These are phyloP conservation scores for Thereva unica DNA, from an alignment of 2,888 invertebrate species.

Conservation along the genomic window DNA sequence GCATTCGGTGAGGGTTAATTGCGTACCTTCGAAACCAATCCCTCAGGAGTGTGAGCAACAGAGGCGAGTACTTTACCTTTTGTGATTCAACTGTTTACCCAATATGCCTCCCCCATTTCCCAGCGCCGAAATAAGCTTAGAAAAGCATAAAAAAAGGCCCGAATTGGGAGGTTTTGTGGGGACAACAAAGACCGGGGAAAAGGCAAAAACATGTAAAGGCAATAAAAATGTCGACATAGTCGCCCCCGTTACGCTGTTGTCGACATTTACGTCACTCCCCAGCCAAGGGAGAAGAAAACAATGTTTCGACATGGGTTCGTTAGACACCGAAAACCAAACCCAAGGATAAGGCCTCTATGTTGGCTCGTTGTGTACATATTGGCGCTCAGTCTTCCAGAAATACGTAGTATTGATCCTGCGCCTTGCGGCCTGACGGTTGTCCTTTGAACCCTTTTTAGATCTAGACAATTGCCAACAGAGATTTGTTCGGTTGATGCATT, in stretches of 20 bases:
- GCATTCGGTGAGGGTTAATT: background rate
- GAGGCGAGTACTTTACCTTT: constrained; percentile 8
- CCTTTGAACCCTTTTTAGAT: constrained; percentile 21
- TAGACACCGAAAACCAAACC: background rate
- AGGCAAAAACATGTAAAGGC: constrained; percentile 31
- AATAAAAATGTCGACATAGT: constrained; percentile 38
- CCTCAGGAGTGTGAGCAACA: background rate
- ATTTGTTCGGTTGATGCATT: constrained; percentile 14
- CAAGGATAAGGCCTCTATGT: background rate
- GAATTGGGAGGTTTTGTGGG: constrained; percentile 8
- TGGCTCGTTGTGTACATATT: constrained; percentile 3
- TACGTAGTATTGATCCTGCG: constrained; percentile 22
- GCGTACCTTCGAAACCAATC: constrained; percentile 14
- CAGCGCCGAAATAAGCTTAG: constrained; percentile 7
- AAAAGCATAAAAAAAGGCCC: constrained; percentile 7
- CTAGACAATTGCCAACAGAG: constrained; percentile 24
- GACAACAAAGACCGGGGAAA: constrained; percentile 29
- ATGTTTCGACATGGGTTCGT: constrained; percentile 1
- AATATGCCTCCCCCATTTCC: constrained; percentile 1
- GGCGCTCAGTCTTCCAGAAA: constrained; percentile 5
- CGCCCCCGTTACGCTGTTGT: background rate
- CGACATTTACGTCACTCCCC: constrained; percentile 11
- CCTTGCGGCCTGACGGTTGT: background rate
- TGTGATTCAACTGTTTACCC: background rate
- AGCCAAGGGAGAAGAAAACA: constrained; percentile 9